Evolutionary conservation across 2,113 vertebrate genomes (phyloP).

Genomic region (Rhodinocichla rosea): DNA sequence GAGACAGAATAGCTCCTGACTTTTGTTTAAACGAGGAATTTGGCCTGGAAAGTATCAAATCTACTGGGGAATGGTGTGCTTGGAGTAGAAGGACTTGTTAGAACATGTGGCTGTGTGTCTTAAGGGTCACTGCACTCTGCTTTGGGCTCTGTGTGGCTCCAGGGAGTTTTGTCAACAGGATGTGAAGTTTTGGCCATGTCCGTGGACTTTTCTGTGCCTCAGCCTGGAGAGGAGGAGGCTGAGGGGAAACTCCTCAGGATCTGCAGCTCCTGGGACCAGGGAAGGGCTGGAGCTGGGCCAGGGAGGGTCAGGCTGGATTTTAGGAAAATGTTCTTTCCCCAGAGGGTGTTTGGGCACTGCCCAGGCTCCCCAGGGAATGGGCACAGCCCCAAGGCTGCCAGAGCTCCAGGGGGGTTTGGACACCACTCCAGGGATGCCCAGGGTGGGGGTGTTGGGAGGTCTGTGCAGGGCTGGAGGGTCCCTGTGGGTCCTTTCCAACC

Average conservation of each 20-base stretch:
- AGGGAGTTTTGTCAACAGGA: background rate
- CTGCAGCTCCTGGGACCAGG: background rate
- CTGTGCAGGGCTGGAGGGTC: background rate
- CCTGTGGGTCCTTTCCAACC: background rate
- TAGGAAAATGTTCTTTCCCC: background rate
- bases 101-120: background rate
- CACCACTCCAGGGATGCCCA: accelerated
- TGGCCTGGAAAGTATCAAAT: background rate
- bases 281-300: background rate
- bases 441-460: background rate
- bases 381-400: accelerated
- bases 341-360: background rate
- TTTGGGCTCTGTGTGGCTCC: background rate
- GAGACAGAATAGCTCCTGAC: background rate
- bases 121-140: background rate
- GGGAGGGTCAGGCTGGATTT: accelerated
- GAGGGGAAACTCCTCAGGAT: accelerated
- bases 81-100: background rate
- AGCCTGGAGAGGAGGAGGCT: background rate
- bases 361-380: background rate
- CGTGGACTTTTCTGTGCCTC: accelerated
- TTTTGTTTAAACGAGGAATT: background rate
- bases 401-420: background rate
- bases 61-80: background rate
- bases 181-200: accelerated